Evolutionary conservation across 1,140 invertebrate species (phyloP).

Genomic region (Cydia amplana): DNA sequence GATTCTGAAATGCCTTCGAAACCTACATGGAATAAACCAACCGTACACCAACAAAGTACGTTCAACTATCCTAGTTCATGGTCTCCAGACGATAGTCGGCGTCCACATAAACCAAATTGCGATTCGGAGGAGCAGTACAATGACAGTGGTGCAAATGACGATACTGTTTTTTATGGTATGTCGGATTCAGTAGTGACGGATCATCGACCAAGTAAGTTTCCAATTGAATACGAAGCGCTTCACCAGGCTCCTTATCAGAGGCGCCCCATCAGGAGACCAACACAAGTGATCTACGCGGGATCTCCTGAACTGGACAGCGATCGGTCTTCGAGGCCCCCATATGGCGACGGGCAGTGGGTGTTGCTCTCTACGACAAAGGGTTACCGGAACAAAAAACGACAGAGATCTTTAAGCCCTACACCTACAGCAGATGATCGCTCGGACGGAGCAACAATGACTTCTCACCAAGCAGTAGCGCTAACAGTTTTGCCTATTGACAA

Average conservation of each 20-base stretch:
- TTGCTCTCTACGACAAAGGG: slow-evolving; percentile 88
- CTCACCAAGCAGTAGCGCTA: slow-evolving; percentile 82
- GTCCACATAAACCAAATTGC: slow-evolving; percentile 69
- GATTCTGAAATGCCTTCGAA: slow-evolving; percentile 67
- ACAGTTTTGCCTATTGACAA: slow-evolving; percentile 86
- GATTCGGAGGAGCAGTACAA: slow-evolving; percentile 64
- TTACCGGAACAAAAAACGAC: slow-evolving; percentile 80
- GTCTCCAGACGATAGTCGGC: slow-evolving; percentile 65
- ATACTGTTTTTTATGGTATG: slow-evolving; percentile 62
- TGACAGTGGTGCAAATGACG: slow-evolving; percentile 47
- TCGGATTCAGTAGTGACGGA: slow-evolving; percentile 83
- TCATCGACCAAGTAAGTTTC: slow-evolving; percentile 83
- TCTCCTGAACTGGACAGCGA: slow-evolving; percentile 60
- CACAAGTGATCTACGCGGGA: slow-evolving; percentile 70
- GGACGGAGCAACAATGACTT: slow-evolving; percentile 61
- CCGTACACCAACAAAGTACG: slow-evolving; percentile 45
- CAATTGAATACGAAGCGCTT: slow-evolving; percentile 73
- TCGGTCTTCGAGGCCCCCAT: slow-evolving; percentile 79
- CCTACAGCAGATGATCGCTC: slow-evolving; percentile 47
- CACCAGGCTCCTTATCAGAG: slow-evolving; percentile 62
- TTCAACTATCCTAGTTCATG: slow-evolving; percentile 59
- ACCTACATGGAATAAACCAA: slow-evolving; percentile 67
- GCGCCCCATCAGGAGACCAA: slow-evolving; percentile 68
- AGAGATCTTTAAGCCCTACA: slow-evolving; percentile 67
- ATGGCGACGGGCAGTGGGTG: slow-evolving; percentile 87